Conservation (phyloP, 2,797 vertebrate genomes). For the Huso huso region DNA sequence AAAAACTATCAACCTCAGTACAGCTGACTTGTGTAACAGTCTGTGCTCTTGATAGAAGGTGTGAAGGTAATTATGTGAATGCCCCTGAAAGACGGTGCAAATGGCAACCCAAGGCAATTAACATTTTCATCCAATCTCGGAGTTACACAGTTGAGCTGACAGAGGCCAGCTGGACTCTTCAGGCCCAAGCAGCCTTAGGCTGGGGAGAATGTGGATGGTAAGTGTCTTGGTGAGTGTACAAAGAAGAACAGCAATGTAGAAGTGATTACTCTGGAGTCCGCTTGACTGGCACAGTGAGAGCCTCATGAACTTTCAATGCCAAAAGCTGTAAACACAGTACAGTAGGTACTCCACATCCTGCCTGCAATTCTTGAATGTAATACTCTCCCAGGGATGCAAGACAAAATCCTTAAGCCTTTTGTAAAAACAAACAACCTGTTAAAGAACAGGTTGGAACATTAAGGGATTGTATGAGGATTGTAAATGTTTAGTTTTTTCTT, state of each 20-base stretch:
- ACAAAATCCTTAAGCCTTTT: too few species aligned
- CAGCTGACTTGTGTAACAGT: background rate
- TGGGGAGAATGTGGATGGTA: background rate
- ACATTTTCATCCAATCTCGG: background rate
- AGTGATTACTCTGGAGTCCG: too few species aligned
- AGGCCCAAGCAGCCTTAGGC: background rate
- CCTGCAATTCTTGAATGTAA: too few species aligned
- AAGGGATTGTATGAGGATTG: too few species aligned
- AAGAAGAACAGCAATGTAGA: background rate
- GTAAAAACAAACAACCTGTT: too few species aligned
- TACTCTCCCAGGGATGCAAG: too few species aligned
- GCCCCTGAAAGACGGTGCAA: background rate
- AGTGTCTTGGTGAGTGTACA: background rate
- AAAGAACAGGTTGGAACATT: too few species aligned
- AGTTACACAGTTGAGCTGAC: background rate
- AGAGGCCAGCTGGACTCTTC: background rate
- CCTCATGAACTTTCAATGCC: too few species aligned
- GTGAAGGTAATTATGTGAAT: conserved; percentile 9
- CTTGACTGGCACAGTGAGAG: too few species aligned
- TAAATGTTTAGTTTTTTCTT: too few species aligned
- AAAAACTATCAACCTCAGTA: conserved; percentile 1
- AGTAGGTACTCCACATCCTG: too few species aligned
- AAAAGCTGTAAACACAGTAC: too few species aligned
- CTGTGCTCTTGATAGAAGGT: background rate
- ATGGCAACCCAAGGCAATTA: background rate